A percentile compares a stretch with the other conserved stretches of the same genome.
phyloP scores from a whole-genome alignment of 2,888 invertebrate genomes.

The Aradus depressus region DNA sequence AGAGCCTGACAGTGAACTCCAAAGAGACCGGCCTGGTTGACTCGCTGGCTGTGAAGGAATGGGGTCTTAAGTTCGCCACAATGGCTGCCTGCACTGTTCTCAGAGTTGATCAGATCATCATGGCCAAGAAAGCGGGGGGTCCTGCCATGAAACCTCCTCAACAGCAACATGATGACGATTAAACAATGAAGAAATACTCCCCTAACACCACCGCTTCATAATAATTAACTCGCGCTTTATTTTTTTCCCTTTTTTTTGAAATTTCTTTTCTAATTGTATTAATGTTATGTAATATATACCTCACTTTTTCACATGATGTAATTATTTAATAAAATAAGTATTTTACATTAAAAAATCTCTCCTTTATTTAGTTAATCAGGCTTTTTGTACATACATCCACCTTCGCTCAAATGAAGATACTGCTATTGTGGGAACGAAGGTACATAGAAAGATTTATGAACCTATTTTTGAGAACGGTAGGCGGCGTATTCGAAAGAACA shows the following conservation, averaged over 20 bases:
- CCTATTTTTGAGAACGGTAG: too few species aligned
- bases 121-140: constrained; percentile 95
- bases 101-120: constrained; percentile 93
- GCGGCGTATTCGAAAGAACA: too few species aligned
- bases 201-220: neutral
- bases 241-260: neutral
- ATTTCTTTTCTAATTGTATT: neutral
- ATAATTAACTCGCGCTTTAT: neutral
- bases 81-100: constrained; percentile 85
- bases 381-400: neutral
- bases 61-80: constrained; percentile 93
- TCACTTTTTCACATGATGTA: neutral
- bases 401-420: too few species aligned
- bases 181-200: neutral
- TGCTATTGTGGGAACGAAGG: too few species aligned
- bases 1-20: constrained; percentile 56
- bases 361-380: neutral
- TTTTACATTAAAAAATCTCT: neutral
- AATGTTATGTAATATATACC: neutral
- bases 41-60: constrained; percentile 72
- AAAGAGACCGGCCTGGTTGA: constrained; percentile 68
- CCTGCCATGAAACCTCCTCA: constrained; percentile 69
- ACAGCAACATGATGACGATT: constrained; percentile 44
- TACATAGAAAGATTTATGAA: too few species aligned
- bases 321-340: neutral